Percentiles rank a stretch among this genome's conserved stretches.
phyloP scores from a whole-genome alignment of 2,888 invertebrate species.

The Eupelmus urozonus region DNA sequence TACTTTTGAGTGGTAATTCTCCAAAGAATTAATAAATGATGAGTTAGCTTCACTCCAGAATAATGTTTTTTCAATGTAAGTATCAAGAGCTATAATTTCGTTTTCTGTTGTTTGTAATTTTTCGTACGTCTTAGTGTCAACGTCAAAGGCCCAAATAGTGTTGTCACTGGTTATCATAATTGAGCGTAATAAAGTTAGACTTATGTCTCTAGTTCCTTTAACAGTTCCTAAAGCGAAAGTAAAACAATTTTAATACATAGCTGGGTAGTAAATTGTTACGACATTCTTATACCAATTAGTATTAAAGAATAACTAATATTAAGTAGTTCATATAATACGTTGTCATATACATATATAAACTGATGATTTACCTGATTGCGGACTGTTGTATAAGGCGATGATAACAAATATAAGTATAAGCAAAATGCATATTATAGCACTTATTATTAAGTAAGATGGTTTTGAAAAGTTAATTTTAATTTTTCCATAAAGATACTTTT shows the following conservation, averaged over 20 bases:
- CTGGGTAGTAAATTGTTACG: background rate
- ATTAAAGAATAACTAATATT: too few relatives aligned
- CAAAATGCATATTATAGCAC: background rate
- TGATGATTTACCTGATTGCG: background rate
- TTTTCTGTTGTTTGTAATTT: background rate
- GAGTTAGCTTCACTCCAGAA: slow-evolving; percentile 25
- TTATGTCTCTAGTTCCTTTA: background rate
- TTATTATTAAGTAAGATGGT: background rate
- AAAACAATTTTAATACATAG: background rate
- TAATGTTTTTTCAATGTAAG: slow-evolving; percentile 14
- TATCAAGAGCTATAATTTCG: slow-evolving; percentile 16
- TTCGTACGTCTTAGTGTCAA: background rate
- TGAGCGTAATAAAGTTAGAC: slow-evolving; percentile 11
- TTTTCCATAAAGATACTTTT: background rate
- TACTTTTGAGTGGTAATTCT: background rate
- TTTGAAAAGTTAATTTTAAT: background rate
- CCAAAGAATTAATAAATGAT: background rate
- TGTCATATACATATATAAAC: background rate
- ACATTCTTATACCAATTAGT: background rate
- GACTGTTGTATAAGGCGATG: background rate
- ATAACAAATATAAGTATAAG: background rate
- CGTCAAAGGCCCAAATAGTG: slow-evolving; percentile 17
- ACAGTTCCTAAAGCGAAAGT: background rate
- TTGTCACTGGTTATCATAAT: slow-evolving; percentile 7
- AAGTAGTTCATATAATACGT: too few relatives aligned